Evolutionary conservation across 2,113 vertebrate genomes (phyloP), one percentile per base, ranked within the genome.

Genomic region (Scomber scombrus): DNA sequence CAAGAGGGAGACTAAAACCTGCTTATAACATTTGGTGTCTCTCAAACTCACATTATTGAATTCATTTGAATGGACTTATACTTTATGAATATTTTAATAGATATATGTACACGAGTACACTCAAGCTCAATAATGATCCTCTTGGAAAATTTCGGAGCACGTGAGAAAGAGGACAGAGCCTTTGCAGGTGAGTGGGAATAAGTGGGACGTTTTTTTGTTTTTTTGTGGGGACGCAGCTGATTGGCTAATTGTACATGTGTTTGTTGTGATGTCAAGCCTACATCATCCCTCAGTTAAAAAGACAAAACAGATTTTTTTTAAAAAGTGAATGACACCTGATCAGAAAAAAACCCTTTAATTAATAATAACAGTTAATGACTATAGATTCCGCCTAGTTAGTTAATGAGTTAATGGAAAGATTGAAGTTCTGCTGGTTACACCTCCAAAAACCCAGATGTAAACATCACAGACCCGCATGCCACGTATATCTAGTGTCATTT

Each of bases 221-320:
- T 14, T 72, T 40, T 11, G n/a, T 19, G 18, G 75, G 54, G 47
- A 31, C 71, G 69, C 79, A 82, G 71, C 75, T 82, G 75, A 79
- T 66, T 64, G 52, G 26, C 51, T 72, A 18, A 8, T 11, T 50
- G 74, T 40, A 40, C 23, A 45, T 26, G 46, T 56, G 71, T 67
- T 75, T 69, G 19, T 40, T 69, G 64, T 61, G 58, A 60, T 60
- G 63, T 29, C n/a, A 76, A 21, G 55, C 47, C 13, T 11, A 40
- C 16, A 3, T 46, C 10, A 40, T 18, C 3, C 21, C 31, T 70
- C 14, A 61, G n/a, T 1, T 49, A n/a, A 31, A 62, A 5, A 21
- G n/a, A 67, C 12, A 16, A 14, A 10, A n/a, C 45, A 21, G 14
- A 23, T 21, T 43, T 23, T n/a, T n/a, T n/a, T 16, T 34, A 26